Conservation (phyloP, 2,888 invertebrate species). For the Volucella zonaria region DNA sequence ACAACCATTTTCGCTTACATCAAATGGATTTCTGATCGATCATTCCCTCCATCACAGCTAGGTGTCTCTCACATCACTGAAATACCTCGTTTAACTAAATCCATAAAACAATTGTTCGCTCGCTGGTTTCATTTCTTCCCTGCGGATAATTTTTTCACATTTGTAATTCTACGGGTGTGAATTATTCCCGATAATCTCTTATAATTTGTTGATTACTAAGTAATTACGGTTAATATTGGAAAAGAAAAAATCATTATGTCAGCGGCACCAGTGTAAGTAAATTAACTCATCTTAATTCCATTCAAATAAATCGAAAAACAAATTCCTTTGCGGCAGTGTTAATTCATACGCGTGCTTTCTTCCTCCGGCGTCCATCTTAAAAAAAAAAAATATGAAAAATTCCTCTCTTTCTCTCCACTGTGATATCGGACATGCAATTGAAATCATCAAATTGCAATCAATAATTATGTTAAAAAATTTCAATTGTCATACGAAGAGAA, state of each 20-base stretch:
- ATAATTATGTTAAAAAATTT: slow-evolving; percentile 55
- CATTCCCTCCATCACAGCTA: slow-evolving; percentile 11
- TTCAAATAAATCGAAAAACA: slow-evolving; percentile 49
- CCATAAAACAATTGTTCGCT: slow-evolving; percentile 58
- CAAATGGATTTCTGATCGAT: background rate
- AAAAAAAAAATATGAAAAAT: slow-evolving; percentile 31
- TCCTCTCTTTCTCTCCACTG: slow-evolving; percentile 53
- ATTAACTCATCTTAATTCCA: slow-evolving; percentile 27
- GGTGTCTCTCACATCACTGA: slow-evolving; percentile 13
- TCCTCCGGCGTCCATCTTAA: slow-evolving; percentile 76
- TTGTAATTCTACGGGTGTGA: slow-evolving; percentile 72
- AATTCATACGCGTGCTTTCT: slow-evolving; percentile 75
- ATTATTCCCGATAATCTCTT: slow-evolving; percentile 46
- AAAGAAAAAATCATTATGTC: slow-evolving; percentile 76
- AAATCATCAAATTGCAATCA: slow-evolving; percentile 65
- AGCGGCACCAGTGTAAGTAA: slow-evolving; percentile 78
- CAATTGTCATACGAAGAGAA: slow-evolving; percentile 24
- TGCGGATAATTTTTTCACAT: slow-evolving; percentile 67
- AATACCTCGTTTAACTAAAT: slow-evolving; percentile 2
- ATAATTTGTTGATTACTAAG: slow-evolving; percentile 58
- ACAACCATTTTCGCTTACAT: too few species aligned
- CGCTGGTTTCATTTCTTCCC: slow-evolving; percentile 68
- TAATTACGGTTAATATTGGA: slow-evolving; percentile 53
- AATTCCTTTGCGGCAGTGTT: slow-evolving; percentile 54
- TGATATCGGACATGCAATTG: slow-evolving; percentile 31